Evolutionary conservation across 2,888 invertebrate species (phyloP).

Genomic region (Deilephila porcellus): DNA sequence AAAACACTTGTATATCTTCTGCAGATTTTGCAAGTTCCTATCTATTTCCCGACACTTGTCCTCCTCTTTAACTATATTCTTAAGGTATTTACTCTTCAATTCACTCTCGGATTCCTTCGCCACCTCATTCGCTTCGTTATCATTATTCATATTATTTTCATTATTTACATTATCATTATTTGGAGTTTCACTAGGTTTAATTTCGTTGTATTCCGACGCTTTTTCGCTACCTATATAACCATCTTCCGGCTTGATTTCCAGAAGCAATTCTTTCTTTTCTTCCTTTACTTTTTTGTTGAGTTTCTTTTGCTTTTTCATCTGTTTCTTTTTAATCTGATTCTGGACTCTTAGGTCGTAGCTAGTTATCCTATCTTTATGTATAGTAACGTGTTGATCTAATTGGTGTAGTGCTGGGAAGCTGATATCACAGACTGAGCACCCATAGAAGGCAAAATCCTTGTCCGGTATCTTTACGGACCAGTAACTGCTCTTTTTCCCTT

Average conservation of each 20-base stretch:
- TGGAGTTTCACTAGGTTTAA: slow-evolving; percentile 35
- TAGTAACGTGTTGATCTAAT: slow-evolving; percentile 68
- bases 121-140: slow-evolving; percentile 34
- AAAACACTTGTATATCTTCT: slow-evolving; percentile 77
- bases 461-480: slow-evolving; percentile 72
- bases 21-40: slow-evolving; percentile 46
- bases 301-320: slow-evolving; percentile 65
- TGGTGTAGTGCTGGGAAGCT: slow-evolving; percentile 60
- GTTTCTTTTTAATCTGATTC: slow-evolving; percentile 65
- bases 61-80: slow-evolving; percentile 13
- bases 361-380: slow-evolving; percentile 72
- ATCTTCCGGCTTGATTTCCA: slow-evolving; percentile 77
- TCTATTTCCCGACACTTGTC: slow-evolving; percentile 7
- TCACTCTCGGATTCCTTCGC: slow-evolving; percentile 27
- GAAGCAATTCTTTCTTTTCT: slow-evolving; percentile 50
- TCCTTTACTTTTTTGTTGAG: slow-evolving; percentile 58
- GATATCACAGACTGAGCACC: slow-evolving; percentile 72
- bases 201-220: slow-evolving; percentile 50
- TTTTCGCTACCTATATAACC: slow-evolving; percentile 74
- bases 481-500: slow-evolving; percentile 60
- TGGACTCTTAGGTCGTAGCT: slow-evolving; percentile 72
- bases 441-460: slow-evolving; percentile 70
- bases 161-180: slow-evolving; percentile 32
- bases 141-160: slow-evolving; percentile 27
- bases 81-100: slow-evolving; percentile 30